Base-by-base conservation (phyloP, 2,888 invertebrate genomes). In the Fissipunctia ypsillon region DNA sequence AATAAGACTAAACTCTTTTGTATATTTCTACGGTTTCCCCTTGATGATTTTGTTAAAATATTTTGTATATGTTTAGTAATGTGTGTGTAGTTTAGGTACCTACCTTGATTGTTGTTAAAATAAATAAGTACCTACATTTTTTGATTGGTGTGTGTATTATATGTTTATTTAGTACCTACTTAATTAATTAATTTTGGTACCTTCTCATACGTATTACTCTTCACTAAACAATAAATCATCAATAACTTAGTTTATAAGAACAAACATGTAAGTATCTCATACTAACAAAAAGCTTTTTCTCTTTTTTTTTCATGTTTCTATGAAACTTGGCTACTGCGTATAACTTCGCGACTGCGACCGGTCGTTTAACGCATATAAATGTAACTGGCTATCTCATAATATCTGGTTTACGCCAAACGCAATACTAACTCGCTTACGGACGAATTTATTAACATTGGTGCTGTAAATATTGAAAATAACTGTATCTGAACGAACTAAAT, bases 291-390 rank as follows among this genome's bases (percentile, higher is more conserved):
- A 92, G 96, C 96, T 96, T 96, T 92, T 94, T 83, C 74, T 93
- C 93, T 95, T 94, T 96, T 96, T n/a, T 96, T 96, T 96, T 94
- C 96, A 96, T 96, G 96, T 95, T 96, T 95, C 94, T 95, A 92
- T 96, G 95, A 95, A 95, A 95, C 95, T 95, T 95, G 94, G 94
- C 94, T 93, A 95, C 95, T 92, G 92, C 95, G 88, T 88, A 81
- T 86, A 87, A 81, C 87, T 83, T 78, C 82, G 88, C 88, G 86
- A 83, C 88, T 83, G 64, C 94, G 95, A 93, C 94, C 93, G 91
- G 90, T 88, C 90, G 88, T 89, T 91, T 93, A 92, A 94, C 89
- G 90, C 92, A 93, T 90, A 89, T 73, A 86, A 91, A 89, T 88
- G 89, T 90, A 91, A 92, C 90, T 92, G 92, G 93, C 94, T 94